A percentile compares a stretch with the other conserved stretches of the same genome.
These are phyloP conservation scores for Ceratina japonica DNA, from an alignment of 1,140 invertebrate genomes.

Conservation along the genomic window DNA sequence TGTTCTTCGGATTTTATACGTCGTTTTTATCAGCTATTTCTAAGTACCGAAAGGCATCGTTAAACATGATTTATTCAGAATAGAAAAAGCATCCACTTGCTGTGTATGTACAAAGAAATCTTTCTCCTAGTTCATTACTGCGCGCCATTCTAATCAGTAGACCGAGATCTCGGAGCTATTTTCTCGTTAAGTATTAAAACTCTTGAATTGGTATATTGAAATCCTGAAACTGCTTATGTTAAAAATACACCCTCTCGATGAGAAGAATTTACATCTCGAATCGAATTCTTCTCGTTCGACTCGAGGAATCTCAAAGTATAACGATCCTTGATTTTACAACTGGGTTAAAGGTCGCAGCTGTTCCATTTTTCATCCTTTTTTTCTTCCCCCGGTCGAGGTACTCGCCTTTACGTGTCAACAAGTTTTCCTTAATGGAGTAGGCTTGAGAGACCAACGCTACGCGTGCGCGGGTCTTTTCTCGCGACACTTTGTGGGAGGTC, in stretches of 20 bases:
- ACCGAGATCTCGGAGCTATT: conserved; percentile 35
- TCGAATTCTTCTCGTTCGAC: too few relatives aligned
- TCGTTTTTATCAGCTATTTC: too few relatives aligned
- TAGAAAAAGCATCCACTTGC: neutral
- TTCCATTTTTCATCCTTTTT: conserved; percentile 12
- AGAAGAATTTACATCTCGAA: neutral
- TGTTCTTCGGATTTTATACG: too few relatives aligned
- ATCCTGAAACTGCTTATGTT: neutral
- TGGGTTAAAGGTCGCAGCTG: conserved; percentile 32
- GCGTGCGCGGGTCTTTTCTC: conserved; percentile 44
- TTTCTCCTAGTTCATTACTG: conserved; percentile 27
- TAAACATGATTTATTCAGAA: neutral
- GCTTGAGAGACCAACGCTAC: conserved; percentile 59
- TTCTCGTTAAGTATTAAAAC: neutral
- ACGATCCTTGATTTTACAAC: conserved; percentile 32
- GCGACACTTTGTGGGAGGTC: conserved; percentile 60
- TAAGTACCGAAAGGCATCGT: neutral
- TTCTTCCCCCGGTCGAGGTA: neutral
- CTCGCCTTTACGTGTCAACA: conserved; percentile 47
- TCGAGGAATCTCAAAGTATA: conserved; percentile 3
- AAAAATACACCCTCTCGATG: neutral
- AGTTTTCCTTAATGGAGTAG: conserved; percentile 39
- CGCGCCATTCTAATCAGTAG: conserved; percentile 32
- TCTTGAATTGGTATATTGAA: neutral
- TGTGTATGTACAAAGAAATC: conserved; percentile 8